phyloP scores from a whole-genome alignment of 2,888 invertebrate species.

The Plusia festucae region DNA sequence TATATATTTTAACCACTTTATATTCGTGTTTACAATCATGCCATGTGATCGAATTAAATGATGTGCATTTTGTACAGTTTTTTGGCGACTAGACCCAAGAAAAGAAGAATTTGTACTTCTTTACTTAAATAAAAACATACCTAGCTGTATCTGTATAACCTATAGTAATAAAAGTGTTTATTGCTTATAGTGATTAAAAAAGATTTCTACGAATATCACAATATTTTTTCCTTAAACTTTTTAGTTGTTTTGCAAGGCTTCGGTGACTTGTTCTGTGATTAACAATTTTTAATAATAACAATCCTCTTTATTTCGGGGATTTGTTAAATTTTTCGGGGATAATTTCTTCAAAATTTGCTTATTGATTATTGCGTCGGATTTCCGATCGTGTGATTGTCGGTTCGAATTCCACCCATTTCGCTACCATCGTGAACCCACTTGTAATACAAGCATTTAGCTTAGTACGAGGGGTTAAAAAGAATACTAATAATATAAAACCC shows the following conservation, averaged over 20 bases:
- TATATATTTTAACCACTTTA: slow-evolving; percentile 12
- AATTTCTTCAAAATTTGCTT: too few relatives aligned
- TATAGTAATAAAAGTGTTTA: slow-evolving; percentile 12
- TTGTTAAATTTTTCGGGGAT: too few relatives aligned
- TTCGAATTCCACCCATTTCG: too few relatives aligned
- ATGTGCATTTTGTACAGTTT: slow-evolving; percentile 24
- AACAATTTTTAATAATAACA: too few relatives aligned
- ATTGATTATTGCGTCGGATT: too few relatives aligned
- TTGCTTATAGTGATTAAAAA: neutral
- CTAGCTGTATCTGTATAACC: too few relatives aligned
- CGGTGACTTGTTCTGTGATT: neutral
- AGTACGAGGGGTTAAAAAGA: too few relatives aligned
- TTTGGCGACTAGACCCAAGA: neutral
- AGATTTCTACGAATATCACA: neutral
- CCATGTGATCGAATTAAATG: slow-evolving; percentile 20
- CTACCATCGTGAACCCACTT: too few relatives aligned
- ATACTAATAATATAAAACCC: too few relatives aligned
- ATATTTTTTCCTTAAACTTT: neutral
- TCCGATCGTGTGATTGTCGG: too few relatives aligned
- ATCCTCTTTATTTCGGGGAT: too few relatives aligned
- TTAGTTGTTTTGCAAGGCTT: neutral
- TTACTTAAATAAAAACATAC: neutral
- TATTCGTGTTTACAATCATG: neutral
- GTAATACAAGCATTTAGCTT: too few relatives aligned
- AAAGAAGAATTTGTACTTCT: neutral